Evolutionary conservation across 2,888 invertebrate species (phyloP).

Genomic region (Drosophila leonis): DNA sequence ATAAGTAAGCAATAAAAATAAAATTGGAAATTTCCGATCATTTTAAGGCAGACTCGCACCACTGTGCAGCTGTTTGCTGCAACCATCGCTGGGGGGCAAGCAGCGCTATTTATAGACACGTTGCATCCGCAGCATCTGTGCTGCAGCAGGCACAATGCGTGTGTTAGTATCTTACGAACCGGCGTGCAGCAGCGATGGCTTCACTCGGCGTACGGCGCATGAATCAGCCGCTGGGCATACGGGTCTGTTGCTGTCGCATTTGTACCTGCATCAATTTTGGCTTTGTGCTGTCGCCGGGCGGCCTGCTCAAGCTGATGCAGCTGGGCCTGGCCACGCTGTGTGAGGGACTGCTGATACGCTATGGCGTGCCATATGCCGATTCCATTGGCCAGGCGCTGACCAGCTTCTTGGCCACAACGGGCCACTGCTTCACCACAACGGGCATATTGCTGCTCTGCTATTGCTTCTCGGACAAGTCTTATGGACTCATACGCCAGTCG

Average conservation of each 20-base stretch:
- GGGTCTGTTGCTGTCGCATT: constrained; percentile 91
- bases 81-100: constrained; percentile 29
- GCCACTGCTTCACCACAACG: constrained; percentile 92
- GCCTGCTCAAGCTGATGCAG: constrained; percentile 91
- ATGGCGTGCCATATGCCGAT: constrained; percentile 90
- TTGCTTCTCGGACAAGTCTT: constrained; percentile 91
- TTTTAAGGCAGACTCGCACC: background rate
- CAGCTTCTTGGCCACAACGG: constrained; percentile 92
- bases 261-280: constrained; percentile 92
- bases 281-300: constrained; percentile 90
- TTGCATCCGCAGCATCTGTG: background rate
- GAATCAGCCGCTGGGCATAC: constrained; percentile 86
- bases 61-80: constrained; percentile 13
- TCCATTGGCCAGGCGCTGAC: constrained; percentile 92
- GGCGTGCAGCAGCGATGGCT: constrained; percentile 38
- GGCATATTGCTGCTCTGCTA: constrained; percentile 91
- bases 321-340: constrained; percentile 92
- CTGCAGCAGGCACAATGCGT: background rate
- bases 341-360: constrained; percentile 92
- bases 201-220: constrained; percentile 82
- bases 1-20: background rate
- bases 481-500: constrained; percentile 91
- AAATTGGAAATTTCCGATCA: background rate
- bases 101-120: constrained; percentile 49
- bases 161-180: constrained; percentile 5